phyloP scores from a whole-genome alignment of 2,113 vertebrate species.

The Crotalus tigris region DNA sequence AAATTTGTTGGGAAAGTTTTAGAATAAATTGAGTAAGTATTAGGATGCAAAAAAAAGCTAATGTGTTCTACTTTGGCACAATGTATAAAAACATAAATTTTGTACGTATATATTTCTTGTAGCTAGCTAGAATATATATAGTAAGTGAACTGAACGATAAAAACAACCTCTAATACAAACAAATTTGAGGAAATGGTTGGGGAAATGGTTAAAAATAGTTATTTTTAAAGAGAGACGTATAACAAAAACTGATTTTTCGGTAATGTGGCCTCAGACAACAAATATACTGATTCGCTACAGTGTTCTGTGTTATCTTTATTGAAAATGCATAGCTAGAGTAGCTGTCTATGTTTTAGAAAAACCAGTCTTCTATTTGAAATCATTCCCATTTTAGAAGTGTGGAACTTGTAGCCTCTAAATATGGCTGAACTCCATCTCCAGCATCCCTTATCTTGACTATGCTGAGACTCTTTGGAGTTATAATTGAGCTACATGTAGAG shows the following conservation, averaged over 20 bases:
- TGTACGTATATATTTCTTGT: background rate
- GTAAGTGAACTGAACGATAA: background rate
- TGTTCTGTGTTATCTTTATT: background rate
- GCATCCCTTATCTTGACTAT: background rate
- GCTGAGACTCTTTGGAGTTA: background rate
- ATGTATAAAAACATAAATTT: background rate
- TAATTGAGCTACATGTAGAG: background rate
- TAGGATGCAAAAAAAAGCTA: background rate
- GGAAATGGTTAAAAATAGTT: background rate
- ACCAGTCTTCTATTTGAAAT: background rate
- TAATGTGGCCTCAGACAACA: background rate
- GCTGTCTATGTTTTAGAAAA: background rate
- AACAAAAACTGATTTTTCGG: background rate
- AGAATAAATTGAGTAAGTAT: background rate
- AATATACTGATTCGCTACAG: no score
- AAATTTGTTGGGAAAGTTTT: background rate
- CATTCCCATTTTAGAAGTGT: background rate
- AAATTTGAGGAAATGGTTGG: background rate
- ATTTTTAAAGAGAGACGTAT: background rate
- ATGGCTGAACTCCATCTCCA: background rate
- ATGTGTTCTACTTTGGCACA: background rate
- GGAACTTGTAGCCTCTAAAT: background rate
- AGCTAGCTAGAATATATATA: background rate
- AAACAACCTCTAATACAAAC: background rate
- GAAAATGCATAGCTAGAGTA: background rate